Conservation (phyloP, 2,888 invertebrate species). For the Lasioglossum morio region DNA sequence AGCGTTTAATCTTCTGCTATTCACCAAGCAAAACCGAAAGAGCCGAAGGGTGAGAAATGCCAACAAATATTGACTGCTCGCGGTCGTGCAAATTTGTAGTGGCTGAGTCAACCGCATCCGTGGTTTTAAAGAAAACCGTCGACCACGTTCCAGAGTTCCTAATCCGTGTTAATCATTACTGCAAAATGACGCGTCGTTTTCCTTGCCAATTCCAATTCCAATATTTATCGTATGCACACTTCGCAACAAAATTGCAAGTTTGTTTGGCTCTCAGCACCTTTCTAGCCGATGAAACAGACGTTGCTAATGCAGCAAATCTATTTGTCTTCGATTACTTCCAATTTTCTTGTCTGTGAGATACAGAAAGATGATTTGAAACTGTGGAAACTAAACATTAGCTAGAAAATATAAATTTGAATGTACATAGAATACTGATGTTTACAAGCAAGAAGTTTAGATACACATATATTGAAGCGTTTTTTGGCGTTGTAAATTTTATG, state of each 20-base stretch:
- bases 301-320: neutral
- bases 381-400: neutral
- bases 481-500: neutral
- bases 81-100: slow-evolving; percentile 1
- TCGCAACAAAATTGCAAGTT: neutral
- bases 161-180: slow-evolving; percentile 12
- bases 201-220: neutral
- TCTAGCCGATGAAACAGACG: neutral
- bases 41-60: slow-evolving; percentile 1
- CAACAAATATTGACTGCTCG: slow-evolving; percentile 53
- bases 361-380: neutral
- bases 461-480: neutral
- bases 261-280: neutral
- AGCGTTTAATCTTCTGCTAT: slow-evolving; percentile 34
- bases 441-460: neutral
- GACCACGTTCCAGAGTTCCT: neutral
- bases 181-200: neutral
- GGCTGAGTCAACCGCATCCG: neutral
- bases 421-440: too few species aligned
- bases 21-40: neutral
- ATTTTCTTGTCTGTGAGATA: neutral
- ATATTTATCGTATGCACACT: neutral
- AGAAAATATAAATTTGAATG: neutral
- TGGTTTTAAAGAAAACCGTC: neutral
- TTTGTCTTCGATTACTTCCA: neutral